phyloP scores from a whole-genome alignment of 2,888 invertebrate genomes.

The Ormyrus rosae region DNA sequence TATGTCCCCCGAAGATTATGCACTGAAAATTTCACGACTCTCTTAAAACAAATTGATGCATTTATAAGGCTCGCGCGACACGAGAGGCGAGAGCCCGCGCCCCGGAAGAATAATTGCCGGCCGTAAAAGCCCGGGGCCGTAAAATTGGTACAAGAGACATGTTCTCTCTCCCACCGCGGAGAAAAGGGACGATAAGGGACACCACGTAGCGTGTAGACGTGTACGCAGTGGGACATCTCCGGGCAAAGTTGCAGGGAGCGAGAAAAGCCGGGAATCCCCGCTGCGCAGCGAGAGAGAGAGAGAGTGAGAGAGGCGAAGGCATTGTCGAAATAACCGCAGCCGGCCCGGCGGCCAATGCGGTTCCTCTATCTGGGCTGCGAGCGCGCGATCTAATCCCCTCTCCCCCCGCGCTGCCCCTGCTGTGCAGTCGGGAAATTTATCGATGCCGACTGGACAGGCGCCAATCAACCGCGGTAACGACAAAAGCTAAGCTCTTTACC shows the following conservation, averaged over 20 bases:
- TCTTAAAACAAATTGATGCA: conserved; percentile 48
- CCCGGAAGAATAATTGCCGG: conserved; percentile 46
- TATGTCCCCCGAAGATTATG: conserved; percentile 24
- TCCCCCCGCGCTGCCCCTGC: background rate
- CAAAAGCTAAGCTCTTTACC: conserved; percentile 50
- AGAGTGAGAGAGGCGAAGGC: conserved; percentile 17
- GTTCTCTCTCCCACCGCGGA: background rate
- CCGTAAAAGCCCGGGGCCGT: conserved; percentile 42
- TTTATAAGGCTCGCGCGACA: conserved; percentile 23
- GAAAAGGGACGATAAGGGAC: conserved; percentile 39
- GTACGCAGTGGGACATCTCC: background rate
- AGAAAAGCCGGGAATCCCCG: background rate
- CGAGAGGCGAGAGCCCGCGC: background rate
- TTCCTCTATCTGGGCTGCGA: background rate
- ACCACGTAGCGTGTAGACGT: background rate
- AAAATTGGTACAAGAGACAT: conserved; percentile 48
- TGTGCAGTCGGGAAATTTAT: conserved; percentile 43
- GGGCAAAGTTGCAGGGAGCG: too few species aligned
- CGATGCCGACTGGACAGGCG: conserved; percentile 56
- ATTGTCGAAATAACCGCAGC: conserved; percentile 48
- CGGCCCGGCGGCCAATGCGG: conserved; percentile 25
- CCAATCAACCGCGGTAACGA: conserved; percentile 55
- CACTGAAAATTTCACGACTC: conserved; percentile 41
- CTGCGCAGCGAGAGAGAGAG: background rate
- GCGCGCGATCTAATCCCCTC: conserved; percentile 43